These are phyloP conservation scores for Erebia aethiops DNA, from an alignment of 2,888 invertebrate genomes.

Conservation along the genomic window DNA sequence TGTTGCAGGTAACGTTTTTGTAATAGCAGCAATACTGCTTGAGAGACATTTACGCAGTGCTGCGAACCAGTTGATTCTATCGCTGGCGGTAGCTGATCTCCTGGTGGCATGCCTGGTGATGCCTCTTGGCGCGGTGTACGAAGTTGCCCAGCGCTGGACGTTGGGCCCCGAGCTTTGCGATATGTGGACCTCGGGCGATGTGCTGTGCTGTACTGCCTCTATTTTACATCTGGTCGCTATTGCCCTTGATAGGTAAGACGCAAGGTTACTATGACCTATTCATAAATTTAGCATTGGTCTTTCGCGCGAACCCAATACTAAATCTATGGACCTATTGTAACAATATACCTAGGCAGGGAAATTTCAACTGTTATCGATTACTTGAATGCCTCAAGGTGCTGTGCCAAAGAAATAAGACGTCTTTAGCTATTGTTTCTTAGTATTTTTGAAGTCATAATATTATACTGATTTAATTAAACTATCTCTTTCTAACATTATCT, in stretches of 20 bases:
- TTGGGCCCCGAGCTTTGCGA: slow-evolving; percentile 94
- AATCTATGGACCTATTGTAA: too few relatives aligned
- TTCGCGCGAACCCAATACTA: too few relatives aligned
- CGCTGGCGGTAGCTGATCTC: slow-evolving; percentile 95
- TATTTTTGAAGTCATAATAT: background rate
- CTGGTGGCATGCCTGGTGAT: slow-evolving; percentile 93
- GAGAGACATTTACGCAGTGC: slow-evolving; percentile 94
- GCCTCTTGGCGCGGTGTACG: slow-evolving; percentile 90
- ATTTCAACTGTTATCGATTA: background rate
- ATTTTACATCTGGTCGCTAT: slow-evolving; percentile 92
- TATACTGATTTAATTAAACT: background rate
- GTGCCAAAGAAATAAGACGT: background rate
- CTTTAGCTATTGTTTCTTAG: slow-evolving; percentile 27
- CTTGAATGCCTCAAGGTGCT: background rate
- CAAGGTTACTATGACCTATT: background rate
- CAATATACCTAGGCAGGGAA: too few relatives aligned
- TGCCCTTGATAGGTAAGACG: slow-evolving; percentile 88
- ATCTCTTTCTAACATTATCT: background rate
- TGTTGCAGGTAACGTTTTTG: slow-evolving; percentile 94
- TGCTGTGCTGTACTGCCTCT: slow-evolving; percentile 94
- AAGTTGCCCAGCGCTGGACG: slow-evolving; percentile 91
- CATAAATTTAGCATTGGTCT: too few relatives aligned
- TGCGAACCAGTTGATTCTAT: slow-evolving; percentile 94
- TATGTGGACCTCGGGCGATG: slow-evolving; percentile 97
- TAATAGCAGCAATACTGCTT: slow-evolving; percentile 94